phyloP scores from a whole-genome alignment of 1,140 invertebrate genomes.

The Cotesia chilonis region DNA sequence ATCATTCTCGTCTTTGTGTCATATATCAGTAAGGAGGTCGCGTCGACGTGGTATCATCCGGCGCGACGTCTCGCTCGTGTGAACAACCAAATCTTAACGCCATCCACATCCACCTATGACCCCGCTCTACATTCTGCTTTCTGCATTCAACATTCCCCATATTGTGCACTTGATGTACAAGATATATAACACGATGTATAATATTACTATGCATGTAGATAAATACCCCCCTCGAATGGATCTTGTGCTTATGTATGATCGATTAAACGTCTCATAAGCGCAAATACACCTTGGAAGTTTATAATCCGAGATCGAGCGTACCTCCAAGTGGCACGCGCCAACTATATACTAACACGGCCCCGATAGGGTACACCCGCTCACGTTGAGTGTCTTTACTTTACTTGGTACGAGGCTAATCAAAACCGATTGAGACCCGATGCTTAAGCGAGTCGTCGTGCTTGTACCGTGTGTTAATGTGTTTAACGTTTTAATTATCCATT shows the following conservation, averaged over 20 bases:
- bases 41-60: slow-evolving; percentile 25
- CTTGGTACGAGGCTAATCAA: slow-evolving; percentile 11
- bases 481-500: background rate
- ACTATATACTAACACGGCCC: too few relatives aligned
- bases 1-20: slow-evolving; percentile 6
- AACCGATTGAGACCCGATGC: slow-evolving; percentile 11
- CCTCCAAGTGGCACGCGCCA: slow-evolving; percentile 16
- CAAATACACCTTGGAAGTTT: slow-evolving; percentile 20
- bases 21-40: background rate
- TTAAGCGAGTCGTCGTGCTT: background rate
- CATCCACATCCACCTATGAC: background rate
- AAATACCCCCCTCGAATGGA: background rate
- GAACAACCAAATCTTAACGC: slow-evolving; percentile 21
- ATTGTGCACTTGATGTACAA: background rate
- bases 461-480: background rate
- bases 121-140: background rate
- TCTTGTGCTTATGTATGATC: background rate
- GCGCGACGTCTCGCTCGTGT: slow-evolving; percentile 21
- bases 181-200: background rate
- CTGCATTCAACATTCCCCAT: background rate
- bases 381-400: background rate
- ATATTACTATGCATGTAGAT: background rate
- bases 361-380: background rate
- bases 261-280: slow-evolving; percentile 20
- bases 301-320: slow-evolving; percentile 9